Conservation (phyloP, 1,140 invertebrate species). For the Aplysia californica region DNA sequence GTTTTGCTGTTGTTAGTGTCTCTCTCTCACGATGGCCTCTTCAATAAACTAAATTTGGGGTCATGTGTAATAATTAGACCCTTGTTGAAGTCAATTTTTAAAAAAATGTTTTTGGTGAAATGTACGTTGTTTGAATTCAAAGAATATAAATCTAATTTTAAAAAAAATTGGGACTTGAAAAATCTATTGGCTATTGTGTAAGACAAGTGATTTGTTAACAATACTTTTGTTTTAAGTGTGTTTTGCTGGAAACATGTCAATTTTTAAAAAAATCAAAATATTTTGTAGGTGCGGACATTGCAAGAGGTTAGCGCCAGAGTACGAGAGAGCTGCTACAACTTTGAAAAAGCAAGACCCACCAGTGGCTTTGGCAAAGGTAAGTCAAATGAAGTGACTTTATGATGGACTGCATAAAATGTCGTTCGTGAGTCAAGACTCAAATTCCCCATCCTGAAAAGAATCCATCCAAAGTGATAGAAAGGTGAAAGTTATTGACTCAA, state of each 20-base stretch:
- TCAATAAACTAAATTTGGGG: no score
- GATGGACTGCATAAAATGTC: not conserved
- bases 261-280: no score
- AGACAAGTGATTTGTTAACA: not conserved
- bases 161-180: no score
- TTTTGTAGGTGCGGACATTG: slow-evolving; percentile 94
- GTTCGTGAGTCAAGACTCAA: not conserved
- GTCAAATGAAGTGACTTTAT: not conserved
- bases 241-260: no score
- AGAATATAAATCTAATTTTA: no score
- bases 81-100: no score
- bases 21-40: no score
- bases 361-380: slow-evolving; percentile 87
- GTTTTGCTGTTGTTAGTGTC: no score
- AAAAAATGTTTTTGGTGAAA: no score
- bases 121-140: no score
- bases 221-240: not conserved
- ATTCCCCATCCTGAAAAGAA: not conserved
- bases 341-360: slow-evolving; percentile 90
- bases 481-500: not conserved
- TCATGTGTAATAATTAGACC: no score
- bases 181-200: not conserved
- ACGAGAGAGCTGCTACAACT: slow-evolving; percentile 90
- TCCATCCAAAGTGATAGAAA: no score
- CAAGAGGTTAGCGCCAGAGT: slow-evolving; percentile 97